These are phyloP conservation scores for Nannoperca australis DNA, from an alignment of 2,797 vertebrate genomes.

Conservation along the genomic window DNA sequence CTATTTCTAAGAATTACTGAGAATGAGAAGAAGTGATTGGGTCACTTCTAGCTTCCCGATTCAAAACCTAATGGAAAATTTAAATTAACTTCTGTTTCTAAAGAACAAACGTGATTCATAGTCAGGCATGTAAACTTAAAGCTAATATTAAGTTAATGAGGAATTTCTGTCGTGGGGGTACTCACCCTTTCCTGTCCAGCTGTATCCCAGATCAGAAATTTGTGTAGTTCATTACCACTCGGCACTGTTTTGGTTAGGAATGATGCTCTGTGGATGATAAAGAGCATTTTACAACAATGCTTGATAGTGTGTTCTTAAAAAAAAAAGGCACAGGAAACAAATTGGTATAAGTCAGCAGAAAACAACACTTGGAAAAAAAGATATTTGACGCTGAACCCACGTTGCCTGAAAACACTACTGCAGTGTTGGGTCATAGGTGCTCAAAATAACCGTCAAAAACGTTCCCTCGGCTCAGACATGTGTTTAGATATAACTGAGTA, in stretches of 20 bases:
- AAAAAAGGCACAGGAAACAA: slow-evolving; percentile 28
- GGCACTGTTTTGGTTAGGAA: slow-evolving; percentile 99
- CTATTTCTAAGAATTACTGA: slow-evolving; percentile 18
- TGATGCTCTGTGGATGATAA: slow-evolving; percentile 89
- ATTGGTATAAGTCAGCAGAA: slow-evolving; percentile 28
- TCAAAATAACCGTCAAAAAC: not conserved
- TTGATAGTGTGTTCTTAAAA: slow-evolving; percentile 1
- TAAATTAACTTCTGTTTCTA: slow-evolving; percentile 12
- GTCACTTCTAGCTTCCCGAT: slow-evolving; percentile 35
- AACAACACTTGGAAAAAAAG: slow-evolving; percentile 4
- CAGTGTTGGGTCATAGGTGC: not conserved
- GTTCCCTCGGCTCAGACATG: not conserved
- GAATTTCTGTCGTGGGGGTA: slow-evolving; percentile 21
- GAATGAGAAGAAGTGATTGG: slow-evolving; percentile 36
- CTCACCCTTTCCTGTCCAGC: slow-evolving; percentile 97
- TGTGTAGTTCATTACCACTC: slow-evolving; percentile 96
- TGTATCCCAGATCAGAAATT: slow-evolving; percentile 99
- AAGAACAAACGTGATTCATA: not conserved
- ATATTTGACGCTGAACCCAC: not conserved
- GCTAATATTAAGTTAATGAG: not conserved
- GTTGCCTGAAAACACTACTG: not conserved
- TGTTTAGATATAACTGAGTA: not conserved
- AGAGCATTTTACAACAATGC: slow-evolving; percentile 40
- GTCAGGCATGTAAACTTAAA: slow-evolving; percentile 26
- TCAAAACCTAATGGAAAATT: slow-evolving; percentile 29